phyloP scores from a whole-genome alignment of 1,140 invertebrate genomes.

The Neotoxoptera formosana region DNA sequence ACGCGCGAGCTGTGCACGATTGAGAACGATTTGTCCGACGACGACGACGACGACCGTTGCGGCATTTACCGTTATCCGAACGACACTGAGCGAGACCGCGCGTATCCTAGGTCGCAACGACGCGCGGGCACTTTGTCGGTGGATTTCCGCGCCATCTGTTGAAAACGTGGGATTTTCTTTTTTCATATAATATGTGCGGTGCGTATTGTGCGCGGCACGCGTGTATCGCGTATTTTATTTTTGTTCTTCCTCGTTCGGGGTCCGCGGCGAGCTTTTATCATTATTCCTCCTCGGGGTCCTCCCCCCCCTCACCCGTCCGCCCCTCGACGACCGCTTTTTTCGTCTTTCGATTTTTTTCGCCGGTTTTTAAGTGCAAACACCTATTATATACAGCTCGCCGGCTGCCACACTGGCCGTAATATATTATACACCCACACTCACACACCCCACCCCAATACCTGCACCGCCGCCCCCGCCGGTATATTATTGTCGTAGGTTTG shows the following conservation, averaged over 20 bases:
- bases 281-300: neutral
- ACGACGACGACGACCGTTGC: constrained; percentile 44
- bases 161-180: constrained; percentile 34
- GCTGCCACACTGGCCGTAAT: too few species aligned
- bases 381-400: neutral
- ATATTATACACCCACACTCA: too few species aligned
- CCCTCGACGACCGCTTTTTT: neutral
- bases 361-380: constrained; percentile 34
- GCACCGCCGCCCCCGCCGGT: too few species aligned
- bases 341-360: neutral
- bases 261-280: neutral
- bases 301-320: neutral
- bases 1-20: neutral
- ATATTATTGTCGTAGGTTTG: neutral
- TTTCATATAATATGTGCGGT: neutral
- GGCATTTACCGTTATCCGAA: constrained; percentile 32
- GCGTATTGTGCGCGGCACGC: too few species aligned
- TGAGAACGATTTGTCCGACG: neutral
- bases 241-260: neutral
- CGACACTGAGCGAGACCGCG: constrained; percentile 19
- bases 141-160: constrained; percentile 52
- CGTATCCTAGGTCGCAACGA: constrained; percentile 27
- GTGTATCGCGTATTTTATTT: neutral
- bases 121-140: constrained; percentile 32
- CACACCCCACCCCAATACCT: too few species aligned